Evolutionary conservation across 92 coral and sea anemone genomes (phyloP).

Genomic region (Montipora capitata): DNA sequence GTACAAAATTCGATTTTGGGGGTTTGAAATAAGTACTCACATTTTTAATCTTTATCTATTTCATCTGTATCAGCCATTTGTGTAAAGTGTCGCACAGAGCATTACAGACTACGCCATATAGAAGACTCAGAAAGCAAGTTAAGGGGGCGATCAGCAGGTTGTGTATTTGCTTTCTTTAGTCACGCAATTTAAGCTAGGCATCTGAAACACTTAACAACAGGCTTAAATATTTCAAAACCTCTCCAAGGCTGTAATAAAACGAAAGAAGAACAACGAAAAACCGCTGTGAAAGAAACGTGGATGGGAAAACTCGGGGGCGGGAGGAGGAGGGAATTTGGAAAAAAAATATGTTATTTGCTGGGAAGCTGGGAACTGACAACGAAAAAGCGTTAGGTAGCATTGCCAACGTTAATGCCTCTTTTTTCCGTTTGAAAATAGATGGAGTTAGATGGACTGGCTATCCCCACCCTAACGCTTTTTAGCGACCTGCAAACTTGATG

Average conservation of each 20-base stretch:
- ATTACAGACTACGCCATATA: background rate
- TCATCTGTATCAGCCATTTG: conserved; percentile 31
- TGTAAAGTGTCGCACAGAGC: background rate
- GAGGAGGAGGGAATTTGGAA: background rate
- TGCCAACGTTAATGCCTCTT: background rate
- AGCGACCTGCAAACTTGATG: conserved; percentile 11
- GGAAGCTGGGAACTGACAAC: too few species aligned
- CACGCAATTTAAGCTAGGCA: conserved; percentile 11
- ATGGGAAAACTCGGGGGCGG: conserved; percentile 1
- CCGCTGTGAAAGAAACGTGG: background rate
- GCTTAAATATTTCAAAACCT: background rate
- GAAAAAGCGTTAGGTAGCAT: too few species aligned
- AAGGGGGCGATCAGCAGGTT: background rate
- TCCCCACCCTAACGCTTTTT: conserved; percentile 6
- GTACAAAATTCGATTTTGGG: conserved; percentile 26
- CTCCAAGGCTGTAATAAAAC: too few species aligned
- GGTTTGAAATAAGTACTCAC: conserved; percentile 23
- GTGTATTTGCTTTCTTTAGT: conserved; percentile 22
- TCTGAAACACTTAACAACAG: conserved; percentile 7
- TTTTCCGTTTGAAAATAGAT: conserved; percentile 2
- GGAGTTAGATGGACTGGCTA: background rate
- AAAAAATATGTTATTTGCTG: too few species aligned
- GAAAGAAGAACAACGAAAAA: background rate
- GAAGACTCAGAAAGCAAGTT: background rate
- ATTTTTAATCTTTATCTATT: conserved; percentile 24